Conservation (phyloP, 2,113 vertebrate genomes). For the Pithys albifrons region DNA sequence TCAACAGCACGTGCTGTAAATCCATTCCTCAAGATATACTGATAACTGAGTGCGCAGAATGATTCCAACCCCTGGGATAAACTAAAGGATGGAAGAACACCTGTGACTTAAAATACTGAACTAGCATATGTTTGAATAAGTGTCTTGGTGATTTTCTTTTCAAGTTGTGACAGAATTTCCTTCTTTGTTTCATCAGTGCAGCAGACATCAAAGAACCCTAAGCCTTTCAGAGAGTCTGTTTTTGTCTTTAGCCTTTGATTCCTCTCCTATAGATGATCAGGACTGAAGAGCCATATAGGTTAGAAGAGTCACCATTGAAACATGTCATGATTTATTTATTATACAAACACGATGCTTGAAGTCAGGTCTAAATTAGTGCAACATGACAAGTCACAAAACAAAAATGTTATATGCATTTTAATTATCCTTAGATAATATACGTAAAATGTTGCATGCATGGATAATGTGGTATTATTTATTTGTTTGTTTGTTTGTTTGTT, state of each 20-base stretch:
- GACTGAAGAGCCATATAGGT: neutral
- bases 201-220: neutral
- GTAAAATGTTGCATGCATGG: neutral
- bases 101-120: neutral
- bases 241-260: neutral
- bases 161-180: neutral
- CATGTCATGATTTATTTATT: neutral
- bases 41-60: neutral
- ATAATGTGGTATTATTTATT: neutral
- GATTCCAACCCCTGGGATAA: neutral
- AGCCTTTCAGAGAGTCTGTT: neutral
- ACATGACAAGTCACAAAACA: neutral
- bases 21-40: neutral
- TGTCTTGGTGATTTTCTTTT: neutral
- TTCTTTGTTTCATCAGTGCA: neutral
- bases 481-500: no score
- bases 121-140: neutral
- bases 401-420: neutral
- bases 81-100: neutral
- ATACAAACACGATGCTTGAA: neutral
- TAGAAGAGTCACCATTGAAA: neutral
- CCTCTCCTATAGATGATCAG: neutral
- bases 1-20: neutral
- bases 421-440: neutral
- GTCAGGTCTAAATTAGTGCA: neutral